Evolutionary conservation across 2,888 invertebrate genomes (phyloP).

Genomic region (Drosophila infuscata): DNA sequence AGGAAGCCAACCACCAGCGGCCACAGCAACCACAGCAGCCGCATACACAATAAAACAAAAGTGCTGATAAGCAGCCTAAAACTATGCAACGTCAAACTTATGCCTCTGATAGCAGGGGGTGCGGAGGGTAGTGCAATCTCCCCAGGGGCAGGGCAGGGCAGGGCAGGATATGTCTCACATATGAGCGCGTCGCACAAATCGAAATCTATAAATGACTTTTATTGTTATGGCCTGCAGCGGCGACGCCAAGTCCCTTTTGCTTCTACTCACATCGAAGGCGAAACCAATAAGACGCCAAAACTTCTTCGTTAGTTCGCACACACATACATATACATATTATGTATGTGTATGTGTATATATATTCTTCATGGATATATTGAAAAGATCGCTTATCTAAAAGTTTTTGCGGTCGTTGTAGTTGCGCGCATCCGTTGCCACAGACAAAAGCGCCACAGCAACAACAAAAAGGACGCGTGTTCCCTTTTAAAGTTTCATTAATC

Average conservation of each 20-base stretch:
- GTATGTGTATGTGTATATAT: neutral
- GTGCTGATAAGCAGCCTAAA: constrained; percentile 74
- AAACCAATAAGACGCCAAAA: constrained; percentile 67
- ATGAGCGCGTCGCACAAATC: constrained; percentile 60
- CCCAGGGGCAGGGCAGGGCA: constrained; percentile 17
- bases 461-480: constrained; percentile 55
- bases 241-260: constrained; percentile 29
- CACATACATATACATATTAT: constrained; percentile 2
- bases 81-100: constrained; percentile 72
- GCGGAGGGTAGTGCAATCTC: constrained; percentile 2
- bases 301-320: constrained; percentile 49
- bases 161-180: constrained; percentile 25
- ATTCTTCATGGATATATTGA: constrained; percentile 41
- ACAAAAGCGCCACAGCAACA: constrained; percentile 40
- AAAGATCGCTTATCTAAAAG: constrained; percentile 69
- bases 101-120: constrained; percentile 31
- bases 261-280: constrained; percentile 34
- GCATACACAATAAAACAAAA: constrained; percentile 61
- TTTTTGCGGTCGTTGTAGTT: constrained; percentile 71
- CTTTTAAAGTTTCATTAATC: constrained; percentile 79
- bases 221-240: constrained; percentile 76
- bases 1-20: constrained; percentile 16
- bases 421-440: constrained; percentile 52
- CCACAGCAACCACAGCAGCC: constrained; percentile 8
- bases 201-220: constrained; percentile 81